Base-by-base conservation (phyloP, 1,140 invertebrate species). In the Araneus ventricosus region DNA sequence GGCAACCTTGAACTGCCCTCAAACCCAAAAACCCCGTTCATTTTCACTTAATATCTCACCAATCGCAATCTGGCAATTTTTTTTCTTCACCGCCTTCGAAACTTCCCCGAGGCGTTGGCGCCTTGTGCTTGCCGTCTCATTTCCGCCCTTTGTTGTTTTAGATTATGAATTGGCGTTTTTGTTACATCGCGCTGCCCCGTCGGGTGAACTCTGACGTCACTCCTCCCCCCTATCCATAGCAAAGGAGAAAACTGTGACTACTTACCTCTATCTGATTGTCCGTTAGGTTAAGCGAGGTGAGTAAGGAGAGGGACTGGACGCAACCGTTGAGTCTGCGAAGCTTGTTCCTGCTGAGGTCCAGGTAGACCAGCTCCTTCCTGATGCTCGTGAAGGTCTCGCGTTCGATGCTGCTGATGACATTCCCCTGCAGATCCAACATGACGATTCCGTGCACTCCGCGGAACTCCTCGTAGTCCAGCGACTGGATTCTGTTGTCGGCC, bases 261-360 rank as follows among this genome's bases (percentile, higher is more conserved):
- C 30, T 92, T 20, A 87, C 90, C 63, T 92, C 24, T 5, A 92
- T 45, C 10, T 10, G 4, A 39, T 92, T 92, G 10, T 63, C 8
- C 0, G 90, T 86, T 24, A 92, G 61, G 30, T 92, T 92, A 5
- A 92, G 52, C 10, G 39, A 85, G 2, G 61, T 86, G 37, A 92
- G 61, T 30, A 39, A 24, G 0, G 80, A 85, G 5, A 92, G 39
- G 52, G 22, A 92, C 52, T 61, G 34, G 7, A 92, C 82, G 70
- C 90, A 82, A 10, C 90, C 90, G 37, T 75, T 70, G 8, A 92
- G 82, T 7, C 3, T 39, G 27, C n/a, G 85, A 1, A 92, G 30
- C 34, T n/a, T 37, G 37, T 92, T 92, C 52, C 10, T 7, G 34
- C 59, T 70, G 3, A 92, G 61, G n/a, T 92, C 90, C 27, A 92